Evolutionary conservation across 1,140 invertebrate genomes (phyloP), one percentile per base, ranked within the genome.

Genomic region (Lepidurus apus): DNA sequence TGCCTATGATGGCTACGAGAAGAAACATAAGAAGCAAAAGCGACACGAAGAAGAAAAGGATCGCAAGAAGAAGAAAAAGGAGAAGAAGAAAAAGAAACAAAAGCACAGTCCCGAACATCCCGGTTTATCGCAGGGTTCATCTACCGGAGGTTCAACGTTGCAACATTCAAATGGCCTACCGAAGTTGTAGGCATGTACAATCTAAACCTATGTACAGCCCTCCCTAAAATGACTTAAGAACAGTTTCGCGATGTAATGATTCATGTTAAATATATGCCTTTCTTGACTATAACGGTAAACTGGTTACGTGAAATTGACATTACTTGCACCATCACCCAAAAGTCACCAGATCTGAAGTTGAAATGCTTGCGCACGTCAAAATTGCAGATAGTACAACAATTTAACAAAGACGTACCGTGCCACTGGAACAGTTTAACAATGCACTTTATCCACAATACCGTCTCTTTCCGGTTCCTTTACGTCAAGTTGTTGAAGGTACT

Each of bases 21-120:
- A 96, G 88, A 97, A 97, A 84, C 94, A 96, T 84, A 98, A 97
- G 87, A 97, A 97, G 83, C 94, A 96, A 83, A 97, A 96, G 83
- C 87, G 93, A 26, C 93, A 96, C 82, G 95, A 97, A 82, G 95
- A 97, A 79, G 95, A 97, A 81, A 96, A 97, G 82, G 94, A 97
- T 83, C 88, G 95, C 85, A 97, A 96, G 82, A 65, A 65, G 53
- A 89, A 95, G 82, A 97, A 97, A 89, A 97, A 97, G 86, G 95
- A 97, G 83, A 95, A 97, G 85, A 96, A 97, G 79, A 96, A 96
- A 89, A 86, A 87, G 81, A 96, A 95, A 85, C 94, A 96, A 83
- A 95, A 95, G 83, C 94, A 96, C 83, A 96, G 94, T 84, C 94
- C 94, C 0, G 94, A 96, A 83, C 93, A 95, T 82, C 89, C 91